phyloP scores from a whole-genome alignment of 2,888 invertebrate genomes.

The Dyspetes luteomarginatus region DNA sequence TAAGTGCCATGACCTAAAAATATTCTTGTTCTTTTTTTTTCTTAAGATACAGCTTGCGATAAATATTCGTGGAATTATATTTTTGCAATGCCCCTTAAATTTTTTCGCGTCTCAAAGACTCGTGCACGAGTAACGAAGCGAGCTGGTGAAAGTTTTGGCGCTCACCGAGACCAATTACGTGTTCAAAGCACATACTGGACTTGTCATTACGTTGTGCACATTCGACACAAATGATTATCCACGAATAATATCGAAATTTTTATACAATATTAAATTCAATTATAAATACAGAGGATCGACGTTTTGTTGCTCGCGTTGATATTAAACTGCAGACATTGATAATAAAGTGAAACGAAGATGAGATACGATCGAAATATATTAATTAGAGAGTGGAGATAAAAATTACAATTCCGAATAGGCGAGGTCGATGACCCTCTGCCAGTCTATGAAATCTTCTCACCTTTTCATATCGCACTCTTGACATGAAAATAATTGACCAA shows the following conservation, averaged over 20 bases:
- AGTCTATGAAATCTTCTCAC: background rate
- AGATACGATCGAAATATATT: background rate
- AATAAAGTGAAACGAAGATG: background rate
- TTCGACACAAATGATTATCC: background rate
- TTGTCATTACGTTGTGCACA: background rate
- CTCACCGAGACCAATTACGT: background rate
- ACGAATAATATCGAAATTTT: background rate
- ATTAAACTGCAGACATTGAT: background rate
- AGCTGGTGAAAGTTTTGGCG: conserved; percentile 35
- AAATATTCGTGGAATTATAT: background rate
- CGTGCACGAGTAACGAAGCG: background rate
- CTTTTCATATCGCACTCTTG: background rate
- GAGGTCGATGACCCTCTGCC: background rate
- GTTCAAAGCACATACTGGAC: background rate
- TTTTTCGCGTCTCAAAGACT: background rate
- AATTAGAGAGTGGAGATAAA: conserved; percentile 21
- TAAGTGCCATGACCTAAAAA: no score
- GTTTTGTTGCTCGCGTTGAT: background rate
- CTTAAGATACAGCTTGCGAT: background rate
- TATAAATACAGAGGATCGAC: background rate
- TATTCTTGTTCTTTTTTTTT: no score
- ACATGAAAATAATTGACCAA: background rate
- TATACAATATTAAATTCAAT: background rate
- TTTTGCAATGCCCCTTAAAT: background rate
- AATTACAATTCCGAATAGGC: background rate